Conservation (phyloP, 2,797 vertebrate species). For the Onychomys leucogaster region DNA sequence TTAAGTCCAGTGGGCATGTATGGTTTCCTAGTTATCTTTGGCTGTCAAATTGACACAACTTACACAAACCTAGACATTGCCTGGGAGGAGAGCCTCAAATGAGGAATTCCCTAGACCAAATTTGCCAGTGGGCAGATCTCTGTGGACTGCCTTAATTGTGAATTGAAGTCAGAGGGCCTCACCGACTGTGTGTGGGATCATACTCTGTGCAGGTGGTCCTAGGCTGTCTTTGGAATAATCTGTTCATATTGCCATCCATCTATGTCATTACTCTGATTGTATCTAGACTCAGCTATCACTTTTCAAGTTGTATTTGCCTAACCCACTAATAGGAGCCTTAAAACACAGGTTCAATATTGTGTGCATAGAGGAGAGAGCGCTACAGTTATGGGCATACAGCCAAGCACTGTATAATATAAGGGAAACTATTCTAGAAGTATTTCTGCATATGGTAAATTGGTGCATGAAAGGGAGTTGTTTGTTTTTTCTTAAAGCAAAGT, state of each 20-base stretch:
- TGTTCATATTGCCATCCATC: neutral
- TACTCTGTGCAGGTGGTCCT: neutral
- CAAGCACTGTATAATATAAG: neutral
- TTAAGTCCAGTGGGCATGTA: neutral
- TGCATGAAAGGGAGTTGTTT: neutral
- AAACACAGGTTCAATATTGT: neutral
- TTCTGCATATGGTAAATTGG: neutral
- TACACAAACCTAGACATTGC: too few species aligned
- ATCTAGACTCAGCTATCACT: neutral
- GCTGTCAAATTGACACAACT: neutral
- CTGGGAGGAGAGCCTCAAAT: neutral
- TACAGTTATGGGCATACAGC: neutral
- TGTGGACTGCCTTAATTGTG: neutral
- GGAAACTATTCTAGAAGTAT: conserved; percentile 19
- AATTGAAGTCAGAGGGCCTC: neutral
- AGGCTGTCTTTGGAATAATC: neutral
- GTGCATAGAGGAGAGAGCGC: neutral
- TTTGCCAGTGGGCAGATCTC: too few species aligned
- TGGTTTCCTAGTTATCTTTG: neutral
- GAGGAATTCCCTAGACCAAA: neutral
- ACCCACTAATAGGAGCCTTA: neutral
- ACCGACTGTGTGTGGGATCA: neutral
- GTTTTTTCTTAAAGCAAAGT: conserved; percentile 37
- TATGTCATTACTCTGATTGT: neutral
- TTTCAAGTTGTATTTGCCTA: neutral